phyloP scores from a whole-genome alignment of 2,113 vertebrate genomes.

The Gavialis gangeticus region DNA sequence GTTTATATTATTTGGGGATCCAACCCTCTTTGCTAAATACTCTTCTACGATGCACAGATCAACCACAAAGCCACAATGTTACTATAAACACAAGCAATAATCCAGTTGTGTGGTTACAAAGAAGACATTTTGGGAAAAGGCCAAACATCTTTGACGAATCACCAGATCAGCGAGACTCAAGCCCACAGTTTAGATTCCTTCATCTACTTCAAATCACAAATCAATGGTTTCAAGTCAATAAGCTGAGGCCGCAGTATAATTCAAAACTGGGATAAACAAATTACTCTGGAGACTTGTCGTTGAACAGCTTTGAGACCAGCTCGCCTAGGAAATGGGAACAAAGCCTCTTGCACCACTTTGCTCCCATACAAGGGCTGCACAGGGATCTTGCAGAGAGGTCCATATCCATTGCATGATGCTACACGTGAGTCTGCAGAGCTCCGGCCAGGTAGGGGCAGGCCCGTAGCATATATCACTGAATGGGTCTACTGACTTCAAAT shows the following conservation, averaged over 20 bases:
- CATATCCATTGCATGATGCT: background rate
- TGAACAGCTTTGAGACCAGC: background rate
- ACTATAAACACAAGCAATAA: background rate
- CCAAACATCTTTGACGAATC: background rate
- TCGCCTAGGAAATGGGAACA: background rate
- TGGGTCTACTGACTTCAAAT: background rate
- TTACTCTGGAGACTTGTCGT: background rate
- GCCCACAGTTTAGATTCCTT: background rate
- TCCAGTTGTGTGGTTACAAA: no score
- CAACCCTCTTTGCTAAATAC: background rate
- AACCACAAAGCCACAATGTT: background rate
- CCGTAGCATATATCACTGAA: background rate
- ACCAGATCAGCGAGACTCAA: background rate
- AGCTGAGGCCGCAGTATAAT: background rate
- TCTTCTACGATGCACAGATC: background rate
- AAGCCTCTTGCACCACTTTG: background rate
- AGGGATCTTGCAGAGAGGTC: background rate
- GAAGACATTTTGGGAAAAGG: background rate
- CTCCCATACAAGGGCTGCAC: no score
- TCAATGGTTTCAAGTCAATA: background rate
- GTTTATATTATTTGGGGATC: background rate
- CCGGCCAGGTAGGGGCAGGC: accelerated
- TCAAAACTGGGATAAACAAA: background rate
- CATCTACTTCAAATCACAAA: background rate
- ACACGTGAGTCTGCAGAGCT: background rate